Percentiles rank a stretch among this genome's conserved stretches.
phyloP scores from a whole-genome alignment of 2,888 invertebrate genomes.

The Acronicta psi region DNA sequence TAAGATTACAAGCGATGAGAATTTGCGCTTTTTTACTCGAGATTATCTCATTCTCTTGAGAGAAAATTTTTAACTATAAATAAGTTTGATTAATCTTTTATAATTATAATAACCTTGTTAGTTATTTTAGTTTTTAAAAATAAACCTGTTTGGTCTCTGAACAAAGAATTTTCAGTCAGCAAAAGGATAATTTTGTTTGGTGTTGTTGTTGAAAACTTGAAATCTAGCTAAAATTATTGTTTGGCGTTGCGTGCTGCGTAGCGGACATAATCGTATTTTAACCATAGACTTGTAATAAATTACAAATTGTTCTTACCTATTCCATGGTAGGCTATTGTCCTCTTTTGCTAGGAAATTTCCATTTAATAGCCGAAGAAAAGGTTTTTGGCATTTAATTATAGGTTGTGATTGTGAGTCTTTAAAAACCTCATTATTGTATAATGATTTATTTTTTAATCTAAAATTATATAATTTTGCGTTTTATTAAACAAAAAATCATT shows the following conservation, averaged over 20 bases:
- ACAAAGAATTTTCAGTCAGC: conserved; percentile 19
- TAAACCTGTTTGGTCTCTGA: background rate
- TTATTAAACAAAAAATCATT: too few species aligned
- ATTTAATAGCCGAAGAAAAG: conserved; percentile 7
- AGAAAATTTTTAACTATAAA: background rate
- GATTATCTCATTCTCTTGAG: background rate
- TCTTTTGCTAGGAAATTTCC: conserved; percentile 30
- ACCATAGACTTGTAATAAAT: conserved; percentile 23
- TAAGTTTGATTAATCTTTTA: too few species aligned
- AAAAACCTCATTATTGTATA: background rate
- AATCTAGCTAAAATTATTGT: conserved; percentile 6
- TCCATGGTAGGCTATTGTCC: conserved; percentile 40
- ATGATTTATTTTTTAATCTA: too few species aligned
- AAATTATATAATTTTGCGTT: too few species aligned
- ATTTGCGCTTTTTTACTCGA: background rate
- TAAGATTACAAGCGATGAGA: background rate
- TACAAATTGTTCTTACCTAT: conserved; percentile 28
- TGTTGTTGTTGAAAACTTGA: conserved; percentile 6
- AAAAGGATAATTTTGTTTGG: conserved; percentile 13
- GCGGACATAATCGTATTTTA: conserved; percentile 14
- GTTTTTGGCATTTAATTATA: conserved; percentile 1
- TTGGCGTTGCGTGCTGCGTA: conserved; percentile 20
- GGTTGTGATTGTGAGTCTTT: too few species aligned
- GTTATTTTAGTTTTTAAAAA: background rate
- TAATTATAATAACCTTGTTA: background rate